Conservation (phyloP, 2,113 vertebrate genomes). For the Siniperca chuatsi region DNA sequence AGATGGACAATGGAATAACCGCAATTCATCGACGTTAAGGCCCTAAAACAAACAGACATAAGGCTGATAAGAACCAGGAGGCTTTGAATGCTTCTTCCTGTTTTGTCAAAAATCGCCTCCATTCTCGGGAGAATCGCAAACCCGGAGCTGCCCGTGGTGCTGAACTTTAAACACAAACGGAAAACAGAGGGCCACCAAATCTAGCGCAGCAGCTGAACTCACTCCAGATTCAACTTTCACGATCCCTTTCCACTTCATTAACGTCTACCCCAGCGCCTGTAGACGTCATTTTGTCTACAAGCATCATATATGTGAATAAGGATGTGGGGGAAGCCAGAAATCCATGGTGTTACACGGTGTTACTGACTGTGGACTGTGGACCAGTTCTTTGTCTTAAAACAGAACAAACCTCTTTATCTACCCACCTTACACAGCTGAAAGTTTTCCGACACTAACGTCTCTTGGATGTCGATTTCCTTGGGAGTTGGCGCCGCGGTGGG, state of each 20-base stretch:
- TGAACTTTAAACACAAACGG: conserved; percentile 52
- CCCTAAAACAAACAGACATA: background rate
- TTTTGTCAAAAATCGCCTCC: background rate
- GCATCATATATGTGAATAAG: no score
- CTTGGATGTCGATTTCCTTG: conserved; percentile 91
- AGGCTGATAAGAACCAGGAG: background rate
- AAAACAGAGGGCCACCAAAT: background rate
- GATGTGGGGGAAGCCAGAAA: background rate
- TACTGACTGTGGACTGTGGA: background rate
- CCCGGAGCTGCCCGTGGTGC: conserved; percentile 43
- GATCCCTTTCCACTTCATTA: background rate
- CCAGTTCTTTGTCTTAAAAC: background rate
- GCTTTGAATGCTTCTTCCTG: background rate
- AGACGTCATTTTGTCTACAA: background rate
- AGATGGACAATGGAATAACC: conserved; percentile 20
- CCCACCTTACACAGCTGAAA: conserved; percentile 98
- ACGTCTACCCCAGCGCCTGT: no score
- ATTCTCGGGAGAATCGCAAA: background rate
- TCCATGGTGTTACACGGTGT: background rate
- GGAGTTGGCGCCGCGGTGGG: conserved; percentile 86
- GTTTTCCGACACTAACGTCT: conserved; percentile 94
- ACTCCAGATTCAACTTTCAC: conserved; percentile 50
- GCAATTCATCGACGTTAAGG: background rate
- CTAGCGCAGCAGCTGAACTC: conserved; percentile 9
- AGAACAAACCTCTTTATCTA: background rate